Conservation (phyloP, 2,888 invertebrate genomes). For the Drosophila monieri region DNA sequence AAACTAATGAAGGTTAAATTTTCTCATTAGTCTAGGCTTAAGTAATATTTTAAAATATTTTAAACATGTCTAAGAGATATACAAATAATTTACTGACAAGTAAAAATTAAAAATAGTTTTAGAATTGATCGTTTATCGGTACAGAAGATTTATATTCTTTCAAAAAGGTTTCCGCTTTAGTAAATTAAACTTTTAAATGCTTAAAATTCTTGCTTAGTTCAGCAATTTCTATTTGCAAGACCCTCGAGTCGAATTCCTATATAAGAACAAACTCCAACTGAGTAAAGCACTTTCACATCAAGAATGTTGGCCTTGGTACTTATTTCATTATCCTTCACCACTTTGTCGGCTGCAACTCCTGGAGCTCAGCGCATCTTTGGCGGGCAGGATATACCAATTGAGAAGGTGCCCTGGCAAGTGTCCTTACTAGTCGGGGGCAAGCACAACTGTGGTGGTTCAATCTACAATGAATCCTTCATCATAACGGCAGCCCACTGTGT, state of each 20-base stretch:
- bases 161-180: background rate
- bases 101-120: background rate
- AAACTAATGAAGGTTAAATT: too few species aligned
- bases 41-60: too few species aligned
- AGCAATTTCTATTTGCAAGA: background rate
- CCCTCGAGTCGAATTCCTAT: background rate
- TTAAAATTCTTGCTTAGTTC: background rate
- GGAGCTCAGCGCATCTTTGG: conserved; percentile 3
- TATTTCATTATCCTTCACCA: background rate
- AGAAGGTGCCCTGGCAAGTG: conserved; percentile 1
- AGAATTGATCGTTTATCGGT: background rate
- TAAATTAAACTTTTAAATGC: background rate
- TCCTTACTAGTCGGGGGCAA: background rate
- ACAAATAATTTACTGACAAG: background rate
- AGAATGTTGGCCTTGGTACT: background rate
- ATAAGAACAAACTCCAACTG: background rate
- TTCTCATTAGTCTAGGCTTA: too few species aligned
- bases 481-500: conserved; percentile 10
- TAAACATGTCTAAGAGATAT: too few species aligned
- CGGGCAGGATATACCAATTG: conserved; percentile 1
- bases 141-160: background rate
- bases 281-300: background rate
- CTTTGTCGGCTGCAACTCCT: conserved; percentile 2
- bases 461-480: conserved; percentile 1
- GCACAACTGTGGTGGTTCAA: conserved; percentile 2